These are phyloP conservation scores for Ferrisia virgata DNA, from an alignment of 2,888 invertebrate genomes.

Conservation along the genomic window DNA sequence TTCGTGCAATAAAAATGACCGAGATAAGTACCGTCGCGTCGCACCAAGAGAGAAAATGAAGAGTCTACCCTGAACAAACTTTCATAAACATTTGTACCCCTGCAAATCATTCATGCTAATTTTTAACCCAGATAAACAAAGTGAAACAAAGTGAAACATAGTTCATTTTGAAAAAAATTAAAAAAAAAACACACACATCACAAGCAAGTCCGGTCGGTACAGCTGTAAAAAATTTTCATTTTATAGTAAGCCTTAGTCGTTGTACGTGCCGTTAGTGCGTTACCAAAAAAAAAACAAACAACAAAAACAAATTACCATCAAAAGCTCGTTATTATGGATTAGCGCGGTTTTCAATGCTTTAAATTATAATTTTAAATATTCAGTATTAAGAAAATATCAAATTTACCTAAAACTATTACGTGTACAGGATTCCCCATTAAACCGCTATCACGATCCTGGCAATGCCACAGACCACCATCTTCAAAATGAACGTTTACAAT, in stretches of 20 bases:
- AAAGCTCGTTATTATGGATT: too few species aligned
- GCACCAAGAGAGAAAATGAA: not conserved
- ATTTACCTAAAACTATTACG: slow-evolving; percentile 47
- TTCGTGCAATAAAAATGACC: not conserved
- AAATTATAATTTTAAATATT: too few species aligned
- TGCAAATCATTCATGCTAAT: not conserved
- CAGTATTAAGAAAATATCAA: not conserved
- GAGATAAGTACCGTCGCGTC: not conserved
- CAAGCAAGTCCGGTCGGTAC: not conserved
- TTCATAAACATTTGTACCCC: not conserved
- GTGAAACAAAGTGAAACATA: not conserved
- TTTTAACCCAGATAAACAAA: not conserved
- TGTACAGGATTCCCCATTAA: slow-evolving; percentile 35
- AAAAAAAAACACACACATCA: not conserved
- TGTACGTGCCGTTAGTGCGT: too few species aligned
- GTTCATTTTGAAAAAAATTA: not conserved
- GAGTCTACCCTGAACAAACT: not conserved
- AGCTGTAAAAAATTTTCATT: not conserved
- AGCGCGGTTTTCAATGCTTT: too few species aligned
- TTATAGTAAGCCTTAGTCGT: too few species aligned
- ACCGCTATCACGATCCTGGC: slow-evolving; percentile 60
- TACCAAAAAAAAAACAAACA: not conserved
- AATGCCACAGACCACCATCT: slow-evolving; percentile 71
- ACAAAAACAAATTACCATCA: not conserved
- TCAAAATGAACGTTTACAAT: slow-evolving; percentile 61